A percentile compares a stretch with the other conserved stretches of the same genome.
These are phyloP conservation scores for Ctenopoma multispine DNA, from an alignment of 2,797 vertebrate genomes.

Conservation along the genomic window DNA sequence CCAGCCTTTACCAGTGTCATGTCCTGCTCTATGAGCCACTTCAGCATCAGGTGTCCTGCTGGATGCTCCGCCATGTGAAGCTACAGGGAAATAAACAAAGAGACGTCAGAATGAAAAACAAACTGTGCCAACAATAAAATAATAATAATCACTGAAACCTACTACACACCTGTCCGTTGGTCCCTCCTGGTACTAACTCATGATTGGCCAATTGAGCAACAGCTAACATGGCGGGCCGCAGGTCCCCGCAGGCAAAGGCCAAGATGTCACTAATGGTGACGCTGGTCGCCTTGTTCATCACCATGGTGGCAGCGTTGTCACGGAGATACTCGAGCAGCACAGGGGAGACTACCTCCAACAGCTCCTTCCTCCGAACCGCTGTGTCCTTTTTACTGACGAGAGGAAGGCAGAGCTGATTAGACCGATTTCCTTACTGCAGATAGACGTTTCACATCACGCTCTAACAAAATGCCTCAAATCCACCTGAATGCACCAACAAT, in stretches of 20 bases:
- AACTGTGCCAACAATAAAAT: accelerated
- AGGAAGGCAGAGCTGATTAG: not conserved
- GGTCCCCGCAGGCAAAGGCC: slow-evolving; percentile 86
- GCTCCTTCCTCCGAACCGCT: slow-evolving; percentile 84
- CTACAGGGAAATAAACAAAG: slow-evolving; percentile 73
- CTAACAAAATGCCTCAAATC: not conserved
- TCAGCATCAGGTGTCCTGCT: slow-evolving; percentile 95
- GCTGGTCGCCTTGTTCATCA: slow-evolving; percentile 88
- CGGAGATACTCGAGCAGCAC: slow-evolving; percentile 87
- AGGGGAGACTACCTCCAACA: slow-evolving; percentile 90
- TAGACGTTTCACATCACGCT: too few relatives aligned
- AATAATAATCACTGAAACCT: too few relatives aligned
- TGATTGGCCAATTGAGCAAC: slow-evolving; percentile 88
- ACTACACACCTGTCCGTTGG: slow-evolving; percentile 80
- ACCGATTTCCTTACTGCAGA: too few relatives aligned
- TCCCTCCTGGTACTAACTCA: slow-evolving; percentile 88
- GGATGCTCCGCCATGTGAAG: slow-evolving; percentile 96
- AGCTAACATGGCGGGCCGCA: slow-evolving; percentile 88
- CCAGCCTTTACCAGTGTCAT: slow-evolving; percentile 78
- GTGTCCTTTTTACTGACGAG: slow-evolving; percentile 91
- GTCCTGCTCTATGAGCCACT: slow-evolving; percentile 96
- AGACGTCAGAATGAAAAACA: not conserved
- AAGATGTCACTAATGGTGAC: slow-evolving; percentile 89
- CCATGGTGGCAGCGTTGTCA: slow-evolving; percentile 86
- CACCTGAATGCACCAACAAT: too few relatives aligned